phyloP scores from a whole-genome alignment of 1,140 invertebrate species.

The Saxidomus purpurata region DNA sequence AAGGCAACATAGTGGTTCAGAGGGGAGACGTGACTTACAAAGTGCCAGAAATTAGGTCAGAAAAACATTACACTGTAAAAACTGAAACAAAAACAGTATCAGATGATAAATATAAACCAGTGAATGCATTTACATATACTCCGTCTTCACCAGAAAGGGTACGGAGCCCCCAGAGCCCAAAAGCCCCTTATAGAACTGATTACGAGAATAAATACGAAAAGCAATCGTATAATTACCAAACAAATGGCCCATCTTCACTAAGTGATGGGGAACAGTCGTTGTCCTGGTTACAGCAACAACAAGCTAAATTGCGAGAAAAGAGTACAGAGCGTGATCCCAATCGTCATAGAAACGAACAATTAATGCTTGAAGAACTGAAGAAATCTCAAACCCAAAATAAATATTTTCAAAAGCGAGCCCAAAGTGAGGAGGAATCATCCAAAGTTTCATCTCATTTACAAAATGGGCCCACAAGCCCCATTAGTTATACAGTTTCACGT shows the following conservation, averaged over 20 bases:
- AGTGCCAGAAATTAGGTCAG: conserved; percentile 77
- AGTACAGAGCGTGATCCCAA: conserved; percentile 73
- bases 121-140: conserved; percentile 76
- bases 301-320: conserved; percentile 84
- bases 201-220: conserved; percentile 79
- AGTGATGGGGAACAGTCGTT: conserved; percentile 72
- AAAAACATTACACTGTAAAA: conserved; percentile 79
- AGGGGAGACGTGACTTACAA: conserved; percentile 81
- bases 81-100: conserved; percentile 67
- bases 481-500: conserved; percentile 72
- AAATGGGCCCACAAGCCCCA: conserved; percentile 77
- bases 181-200: conserved; percentile 81
- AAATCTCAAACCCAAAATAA: conserved; percentile 80
- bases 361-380: conserved; percentile 84
- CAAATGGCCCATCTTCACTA: conserved; percentile 69
- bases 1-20: conserved; percentile 78
- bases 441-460: conserved; percentile 66
- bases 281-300: conserved; percentile 86
- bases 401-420: conserved; percentile 81
- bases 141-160: conserved; percentile 72
- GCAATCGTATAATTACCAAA: conserved; percentile 69
- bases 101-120: conserved; percentile 69
- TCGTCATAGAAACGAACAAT: conserved; percentile 82
- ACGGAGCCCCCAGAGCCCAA: conserved; percentile 65
- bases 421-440: conserved; percentile 80